Base-by-base conservation (phyloP, 2,888 invertebrate species). In the Lacanobia wlatinum region DNA sequence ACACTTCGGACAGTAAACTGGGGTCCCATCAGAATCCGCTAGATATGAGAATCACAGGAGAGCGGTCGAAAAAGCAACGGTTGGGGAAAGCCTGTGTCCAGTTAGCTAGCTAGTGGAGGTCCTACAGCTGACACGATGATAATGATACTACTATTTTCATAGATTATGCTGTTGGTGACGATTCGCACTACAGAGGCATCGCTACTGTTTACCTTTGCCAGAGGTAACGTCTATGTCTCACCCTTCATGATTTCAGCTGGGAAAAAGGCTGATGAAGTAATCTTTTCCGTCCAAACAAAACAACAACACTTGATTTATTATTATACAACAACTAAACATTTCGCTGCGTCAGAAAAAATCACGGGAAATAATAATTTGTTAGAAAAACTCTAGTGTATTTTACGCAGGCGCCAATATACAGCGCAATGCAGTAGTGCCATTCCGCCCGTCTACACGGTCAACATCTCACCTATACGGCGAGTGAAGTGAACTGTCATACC, bases 301-400 rank as follows among this genome's bases (percentile, higher is more conserved):
- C 46, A 79, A 50, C 34, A 63, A 1, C 28, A 34, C 38, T n/a
- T 40, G 23, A 80, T 75, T 65, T 70, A 63, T 75, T 66, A 66
- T 43, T 60, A 66, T 40, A 60, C 34, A 80, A 60, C 58, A 55
- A 60, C 60, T 66, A 21, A 60, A 60, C 52, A 68, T 55, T 76
- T 34, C n/a, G 52, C 52, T 59, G 59, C 64, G 77, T 81, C 72
- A 76, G 68, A 77, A 63, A 76, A 76, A 77, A 76, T 81, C 59
- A 43, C 52, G 55, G 62, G 53, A 80, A 73, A 77, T 73, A 70
- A 73, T 80, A 73, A 80, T 73, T 77, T 80, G 66, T 66, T 52
- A 69, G 68, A 69, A 69, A 81, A 76, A 66, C 43, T 73, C 60
- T 60, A 61, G 59, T 77, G 56, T 63, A 77, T 81, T 80, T 81